Evolutionary conservation across 2,797 vertebrate species (phyloP).

Genomic region (Sebastes itinus): DNA sequence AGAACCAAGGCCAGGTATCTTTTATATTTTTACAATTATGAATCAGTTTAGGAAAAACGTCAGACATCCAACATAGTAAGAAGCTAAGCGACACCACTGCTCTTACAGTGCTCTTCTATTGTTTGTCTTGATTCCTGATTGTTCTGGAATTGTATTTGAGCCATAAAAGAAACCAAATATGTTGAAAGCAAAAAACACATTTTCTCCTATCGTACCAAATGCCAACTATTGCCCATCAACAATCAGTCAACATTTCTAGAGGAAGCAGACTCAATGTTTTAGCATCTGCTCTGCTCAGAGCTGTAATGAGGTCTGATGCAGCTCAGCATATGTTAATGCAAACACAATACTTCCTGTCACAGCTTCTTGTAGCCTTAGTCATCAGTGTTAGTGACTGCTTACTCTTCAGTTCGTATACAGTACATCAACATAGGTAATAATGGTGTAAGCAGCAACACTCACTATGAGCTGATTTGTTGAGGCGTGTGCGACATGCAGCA

Average conservation of each 20-base stretch:
- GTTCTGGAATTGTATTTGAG: not conserved
- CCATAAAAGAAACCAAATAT: not conserved
- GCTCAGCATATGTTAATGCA: slow-evolving; percentile 18
- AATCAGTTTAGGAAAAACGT: not conserved
- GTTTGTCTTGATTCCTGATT: no score
- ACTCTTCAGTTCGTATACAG: not conserved
- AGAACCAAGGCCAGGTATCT: not conserved
- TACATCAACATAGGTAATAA: not conserved
- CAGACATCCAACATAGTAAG: not conserved
- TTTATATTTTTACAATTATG: not conserved
- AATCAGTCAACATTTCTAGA: not conserved
- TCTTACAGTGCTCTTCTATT: not conserved
- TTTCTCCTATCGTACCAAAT: not conserved
- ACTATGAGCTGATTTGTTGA: slow-evolving; percentile 14
- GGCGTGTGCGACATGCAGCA: not conserved
- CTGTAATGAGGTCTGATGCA: slow-evolving; percentile 24
- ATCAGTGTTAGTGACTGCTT: slow-evolving; percentile 5
- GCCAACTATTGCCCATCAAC: not conserved
- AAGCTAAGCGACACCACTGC: not conserved
- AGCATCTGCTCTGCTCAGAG: slow-evolving; percentile 6
- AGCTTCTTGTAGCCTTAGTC: slow-evolving; percentile 13
- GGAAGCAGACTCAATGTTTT: not conserved
- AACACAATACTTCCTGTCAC: slow-evolving; percentile 25
- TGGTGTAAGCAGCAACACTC: not conserved
- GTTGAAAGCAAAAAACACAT: not conserved